A percentile compares a stretch with the other conserved stretches of the same genome.
phyloP scores from a whole-genome alignment of 1,140 invertebrate species.

The Pogonus chalceus region DNA sequence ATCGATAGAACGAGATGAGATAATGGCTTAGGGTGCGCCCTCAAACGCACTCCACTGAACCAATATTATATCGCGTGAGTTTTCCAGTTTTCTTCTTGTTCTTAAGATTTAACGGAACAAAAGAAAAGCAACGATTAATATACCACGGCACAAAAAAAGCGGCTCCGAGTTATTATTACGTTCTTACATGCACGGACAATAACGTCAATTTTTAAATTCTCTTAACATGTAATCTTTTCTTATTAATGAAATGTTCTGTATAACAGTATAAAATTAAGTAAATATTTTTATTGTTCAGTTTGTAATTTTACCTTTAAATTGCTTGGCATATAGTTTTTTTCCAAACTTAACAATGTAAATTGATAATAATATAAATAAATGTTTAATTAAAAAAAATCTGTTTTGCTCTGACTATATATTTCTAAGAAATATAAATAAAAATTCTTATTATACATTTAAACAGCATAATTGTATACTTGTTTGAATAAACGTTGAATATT shows the following conservation, averaged over 20 bases:
- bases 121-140: neutral
- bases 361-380: too few relatives aligned
- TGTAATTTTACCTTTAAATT: too few relatives aligned
- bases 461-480: too few relatives aligned
- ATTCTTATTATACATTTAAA: too few relatives aligned
- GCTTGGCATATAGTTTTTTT: too few relatives aligned
- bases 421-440: too few relatives aligned
- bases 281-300: too few relatives aligned
- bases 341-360: too few relatives aligned
- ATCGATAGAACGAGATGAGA: neutral
- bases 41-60: neutral
- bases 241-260: neutral
- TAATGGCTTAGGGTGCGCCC: neutral
- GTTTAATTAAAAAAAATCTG: too few relatives aligned
- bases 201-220: neutral
- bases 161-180: conserved; percentile 6
- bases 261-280: too few relatives aligned
- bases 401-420: too few relatives aligned
- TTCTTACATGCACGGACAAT: neutral
- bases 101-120: neutral
- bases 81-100: neutral
- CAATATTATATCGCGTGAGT: conserved; percentile 1
- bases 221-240: neutral
- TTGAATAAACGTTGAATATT: too few relatives aligned
- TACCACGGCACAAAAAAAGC: neutral